Evolutionary conservation across 2,888 invertebrate genomes (phyloP).

Genomic region (Monochamus alternatus): DNA sequence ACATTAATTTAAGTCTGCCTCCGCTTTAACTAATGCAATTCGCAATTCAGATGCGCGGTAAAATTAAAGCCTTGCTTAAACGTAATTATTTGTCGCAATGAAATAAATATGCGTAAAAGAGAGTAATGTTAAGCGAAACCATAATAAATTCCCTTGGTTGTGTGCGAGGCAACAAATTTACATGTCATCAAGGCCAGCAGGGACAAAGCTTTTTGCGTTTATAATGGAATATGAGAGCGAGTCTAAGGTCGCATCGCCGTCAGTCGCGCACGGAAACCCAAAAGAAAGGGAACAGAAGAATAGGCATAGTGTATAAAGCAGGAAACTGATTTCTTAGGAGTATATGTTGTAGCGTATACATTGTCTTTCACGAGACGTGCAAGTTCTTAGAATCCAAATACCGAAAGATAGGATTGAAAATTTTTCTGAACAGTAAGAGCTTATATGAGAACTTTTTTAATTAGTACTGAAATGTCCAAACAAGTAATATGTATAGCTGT

Average conservation of each 20-base stretch:
- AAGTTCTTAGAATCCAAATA: no score
- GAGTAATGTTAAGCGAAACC: constrained; percentile 2
- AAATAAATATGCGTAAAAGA: constrained; percentile 20
- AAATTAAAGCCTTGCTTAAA: constrained; percentile 13
- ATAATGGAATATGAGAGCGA: neutral
- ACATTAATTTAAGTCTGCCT: neutral
- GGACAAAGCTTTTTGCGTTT: neutral
- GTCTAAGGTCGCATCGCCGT: neutral
- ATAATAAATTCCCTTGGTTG: neutral
- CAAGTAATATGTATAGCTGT: no score
- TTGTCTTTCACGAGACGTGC: no score
- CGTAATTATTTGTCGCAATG: constrained; percentile 22
- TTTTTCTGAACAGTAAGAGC: no score
- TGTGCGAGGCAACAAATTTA: neutral
- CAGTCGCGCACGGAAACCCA: neutral
- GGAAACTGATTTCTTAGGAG: neutral
- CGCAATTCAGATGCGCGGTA: constrained; percentile 8
- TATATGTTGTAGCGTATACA: no score
- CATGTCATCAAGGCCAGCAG: neutral
- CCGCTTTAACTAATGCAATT: neutral
- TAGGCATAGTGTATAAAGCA: neutral
- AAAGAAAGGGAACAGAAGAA: no score
- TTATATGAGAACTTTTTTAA: no score
- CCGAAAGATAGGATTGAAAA: no score
- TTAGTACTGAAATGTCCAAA: no score